A percentile compares a stretch with the other conserved stretches of the same genome.
Conservation (phyloP, 2,113 vertebrate species). For the Campylomormyrus numenius region DNA sequence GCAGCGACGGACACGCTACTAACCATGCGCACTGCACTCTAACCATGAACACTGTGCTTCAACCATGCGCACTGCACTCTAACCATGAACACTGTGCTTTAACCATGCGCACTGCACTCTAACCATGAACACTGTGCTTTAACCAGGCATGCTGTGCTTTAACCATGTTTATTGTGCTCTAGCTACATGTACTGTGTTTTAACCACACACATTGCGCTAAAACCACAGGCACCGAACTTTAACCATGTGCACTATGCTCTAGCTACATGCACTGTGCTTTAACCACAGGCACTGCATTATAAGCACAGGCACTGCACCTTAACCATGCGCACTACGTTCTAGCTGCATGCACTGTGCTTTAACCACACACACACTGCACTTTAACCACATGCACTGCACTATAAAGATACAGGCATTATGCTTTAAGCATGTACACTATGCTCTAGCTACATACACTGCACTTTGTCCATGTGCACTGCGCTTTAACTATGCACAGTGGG, state of each 20-base stretch:
- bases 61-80: neutral
- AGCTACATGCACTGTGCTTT: neutral
- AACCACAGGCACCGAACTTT: too few relatives aligned
- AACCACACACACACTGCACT: too few relatives aligned
- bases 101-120: neutral
- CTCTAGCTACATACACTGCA: neutral
- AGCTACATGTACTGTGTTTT: neutral
- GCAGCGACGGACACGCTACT: neutral
- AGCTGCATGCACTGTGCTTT: neutral
- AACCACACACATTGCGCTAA: neutral
- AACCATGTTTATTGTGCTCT: neutral
- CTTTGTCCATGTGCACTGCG: neutral
- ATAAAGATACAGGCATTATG: neutral
- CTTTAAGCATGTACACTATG: neutral
- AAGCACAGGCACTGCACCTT: neutral
- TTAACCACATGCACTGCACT: neutral
- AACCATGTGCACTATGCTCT: too few relatives aligned
- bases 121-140: neutral
- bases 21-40: neutral
- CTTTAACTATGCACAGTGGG: neutral
- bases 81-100: neutral
- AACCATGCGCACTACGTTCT: neutral
- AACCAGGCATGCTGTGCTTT: neutral
- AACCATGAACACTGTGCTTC: neutral
- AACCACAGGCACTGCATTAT: neutral